Base-by-base conservation (phyloP, 2,113 vertebrate species). In the Chaenogobius annularis region DNA sequence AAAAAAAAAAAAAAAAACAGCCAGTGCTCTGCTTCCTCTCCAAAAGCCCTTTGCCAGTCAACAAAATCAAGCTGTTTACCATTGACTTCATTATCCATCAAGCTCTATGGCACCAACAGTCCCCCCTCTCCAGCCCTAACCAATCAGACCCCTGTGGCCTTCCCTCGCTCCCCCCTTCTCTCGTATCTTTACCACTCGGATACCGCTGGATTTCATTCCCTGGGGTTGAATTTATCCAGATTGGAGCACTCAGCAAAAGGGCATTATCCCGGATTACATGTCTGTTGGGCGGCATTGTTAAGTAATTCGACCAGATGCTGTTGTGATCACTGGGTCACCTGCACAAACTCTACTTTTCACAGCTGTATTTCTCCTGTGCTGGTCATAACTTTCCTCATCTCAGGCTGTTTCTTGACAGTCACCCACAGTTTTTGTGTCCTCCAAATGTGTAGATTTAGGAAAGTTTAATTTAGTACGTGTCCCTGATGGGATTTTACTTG, bases 251-350 rank as follows among this genome's bases (percentile, higher is more conserved):
- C 93, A 83, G 86, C 85, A 89, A 92, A 92, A 91, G 81, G 91
- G 90, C 92, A 93, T 94, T 94, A 94, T 93, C 90, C 89, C 70
- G 76, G 92, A 93, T 94, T 94, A 93, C 93, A 93, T 81, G 90
- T 88, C 90, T 89, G 87, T 84, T 86, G 88, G 90, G 91, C 73
- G 81, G 90, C 88, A 86, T 91, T 87, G 88, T 92, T 91, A 92
- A 94, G 91, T 91, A 91, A 94, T 93, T 93, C 86, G 89, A 91
- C 77, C 93, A 94, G 93, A 93, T 93, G 93, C 91, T 90, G 90
- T 81, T 77, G 80, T 83, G 85, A 88, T 90, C 72, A 80, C 70
- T 64, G 73, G 86, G 91, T 93, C 90, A 94, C 92, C 92, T 92
- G 85, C 77, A 82, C 83, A 72, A 73, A 64, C 77, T 17, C 54